Evolutionary conservation across 2,113 vertebrate species (phyloP).

Genomic region (Gopherus flavomarginatus): DNA sequence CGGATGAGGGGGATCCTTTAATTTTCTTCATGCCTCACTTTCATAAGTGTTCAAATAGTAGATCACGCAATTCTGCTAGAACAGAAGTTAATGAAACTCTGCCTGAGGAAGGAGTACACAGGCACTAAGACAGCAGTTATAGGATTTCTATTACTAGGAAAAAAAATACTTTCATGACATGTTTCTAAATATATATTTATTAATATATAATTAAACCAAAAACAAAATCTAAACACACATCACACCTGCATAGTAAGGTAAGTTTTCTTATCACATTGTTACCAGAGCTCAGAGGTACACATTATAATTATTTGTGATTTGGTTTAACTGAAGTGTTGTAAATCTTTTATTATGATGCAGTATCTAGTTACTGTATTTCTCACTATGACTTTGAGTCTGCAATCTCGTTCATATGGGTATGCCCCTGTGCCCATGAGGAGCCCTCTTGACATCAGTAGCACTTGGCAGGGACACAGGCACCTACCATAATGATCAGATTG

Average conservation of each 20-base stretch:
- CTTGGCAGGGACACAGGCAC: not conserved
- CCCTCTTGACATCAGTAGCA: not conserved
- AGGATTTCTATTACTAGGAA: not conserved
- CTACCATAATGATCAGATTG: not conserved
- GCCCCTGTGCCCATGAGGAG: not conserved
- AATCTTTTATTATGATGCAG: not conserved
- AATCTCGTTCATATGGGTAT: not conserved
- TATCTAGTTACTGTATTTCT: not conserved
- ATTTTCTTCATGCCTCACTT: constrained; percentile 15
- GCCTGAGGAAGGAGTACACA: not conserved
- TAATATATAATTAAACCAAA: not conserved
- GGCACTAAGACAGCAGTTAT: not conserved
- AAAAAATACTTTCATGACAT: not conserved
- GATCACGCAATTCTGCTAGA: not conserved
- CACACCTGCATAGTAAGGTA: not conserved
- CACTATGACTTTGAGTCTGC: not conserved
- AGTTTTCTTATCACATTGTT: constrained; percentile 24
- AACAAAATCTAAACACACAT: not conserved
- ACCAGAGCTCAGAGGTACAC: not conserved
- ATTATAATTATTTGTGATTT: constrained; percentile 15
- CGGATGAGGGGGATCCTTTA: constrained; percentile 16
- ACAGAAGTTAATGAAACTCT: not conserved
- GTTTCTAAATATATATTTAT: not conserved
- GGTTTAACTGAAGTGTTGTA: constrained; percentile 18
- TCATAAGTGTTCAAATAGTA: not conserved